Evolutionary conservation across 2,113 vertebrate species (phyloP).

Genomic region (Sylvietta virens): DNA sequence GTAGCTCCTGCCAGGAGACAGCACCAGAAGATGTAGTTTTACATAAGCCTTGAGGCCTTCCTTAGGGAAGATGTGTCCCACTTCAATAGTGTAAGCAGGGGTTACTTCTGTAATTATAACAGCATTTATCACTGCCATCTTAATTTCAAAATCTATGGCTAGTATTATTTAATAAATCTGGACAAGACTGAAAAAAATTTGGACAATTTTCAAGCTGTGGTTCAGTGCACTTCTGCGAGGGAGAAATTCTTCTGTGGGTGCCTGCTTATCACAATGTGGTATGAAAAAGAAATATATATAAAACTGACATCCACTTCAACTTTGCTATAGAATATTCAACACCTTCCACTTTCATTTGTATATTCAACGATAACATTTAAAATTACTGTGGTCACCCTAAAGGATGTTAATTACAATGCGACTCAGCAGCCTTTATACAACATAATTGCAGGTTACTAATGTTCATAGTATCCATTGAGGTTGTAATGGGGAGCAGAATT

Average conservation of each 20-base stretch:
- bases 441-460: conserved; percentile 62
- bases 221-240: not conserved
- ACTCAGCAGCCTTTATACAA: conserved; percentile 49
- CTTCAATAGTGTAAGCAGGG: not conserved
- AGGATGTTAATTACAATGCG: conserved; percentile 52
- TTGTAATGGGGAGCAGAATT: conserved; percentile 56
- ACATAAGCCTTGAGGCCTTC: not conserved
- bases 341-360: conserved; percentile 48
- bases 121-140: not conserved
- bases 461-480: conserved; percentile 56
- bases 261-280: not conserved
- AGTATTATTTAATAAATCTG: not conserved
- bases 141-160: not conserved
- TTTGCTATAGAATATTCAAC: conserved; percentile 52
- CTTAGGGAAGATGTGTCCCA: not conserved
- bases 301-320: not conserved
- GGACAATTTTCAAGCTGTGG: not conserved
- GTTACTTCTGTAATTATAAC: not conserved
- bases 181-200: not conserved
- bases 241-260: not conserved
- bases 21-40: not conserved
- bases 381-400: conserved; percentile 65
- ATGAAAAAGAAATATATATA: not conserved
- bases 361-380: conserved; percentile 34
- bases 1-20: not conserved